Percentiles rank a stretch among this genome's conserved stretches.
Conservation (phyloP, 2,113 vertebrate species). For the Promerops cafer region DNA sequence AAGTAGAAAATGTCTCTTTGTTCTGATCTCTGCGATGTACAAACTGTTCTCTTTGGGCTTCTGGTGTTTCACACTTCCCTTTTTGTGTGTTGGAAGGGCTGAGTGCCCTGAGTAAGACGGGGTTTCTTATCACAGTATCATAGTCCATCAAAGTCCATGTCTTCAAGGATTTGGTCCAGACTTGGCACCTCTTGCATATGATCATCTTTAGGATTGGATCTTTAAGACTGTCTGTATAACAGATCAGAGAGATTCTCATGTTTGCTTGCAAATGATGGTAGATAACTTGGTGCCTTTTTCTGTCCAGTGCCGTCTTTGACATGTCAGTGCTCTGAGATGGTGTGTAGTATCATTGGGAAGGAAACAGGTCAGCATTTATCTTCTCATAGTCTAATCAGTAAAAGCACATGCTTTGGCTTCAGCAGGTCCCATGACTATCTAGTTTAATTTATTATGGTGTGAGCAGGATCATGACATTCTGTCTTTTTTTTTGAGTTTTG, state of each 20-base stretch:
- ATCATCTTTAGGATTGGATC: neutral
- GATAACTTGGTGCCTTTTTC: neutral
- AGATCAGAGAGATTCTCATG: neutral
- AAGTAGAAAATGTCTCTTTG: neutral
- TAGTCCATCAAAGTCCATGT: neutral
- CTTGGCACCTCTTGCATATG: neutral
- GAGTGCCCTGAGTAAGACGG: neutral
- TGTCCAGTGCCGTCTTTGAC: neutral
- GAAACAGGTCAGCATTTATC: neutral
- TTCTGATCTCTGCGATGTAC: neutral
- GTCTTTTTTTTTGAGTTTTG: neutral
- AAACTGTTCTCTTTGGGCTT: neutral
- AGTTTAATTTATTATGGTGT: neutral
- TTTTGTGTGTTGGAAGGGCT: neutral
- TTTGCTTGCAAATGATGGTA: neutral
- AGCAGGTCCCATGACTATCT: neutral
- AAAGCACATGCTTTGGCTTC: neutral
- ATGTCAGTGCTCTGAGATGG: neutral
- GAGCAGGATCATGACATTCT: neutral
- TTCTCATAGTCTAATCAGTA: neutral
- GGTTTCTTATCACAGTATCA: neutral
- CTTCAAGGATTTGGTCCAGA: neutral
- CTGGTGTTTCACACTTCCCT: neutral
- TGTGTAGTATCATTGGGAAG: accelerated
- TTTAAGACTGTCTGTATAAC: accelerated